Conservation (phyloP, 2,797 vertebrate genomes). For the Lagorchestes hirsutus region DNA sequence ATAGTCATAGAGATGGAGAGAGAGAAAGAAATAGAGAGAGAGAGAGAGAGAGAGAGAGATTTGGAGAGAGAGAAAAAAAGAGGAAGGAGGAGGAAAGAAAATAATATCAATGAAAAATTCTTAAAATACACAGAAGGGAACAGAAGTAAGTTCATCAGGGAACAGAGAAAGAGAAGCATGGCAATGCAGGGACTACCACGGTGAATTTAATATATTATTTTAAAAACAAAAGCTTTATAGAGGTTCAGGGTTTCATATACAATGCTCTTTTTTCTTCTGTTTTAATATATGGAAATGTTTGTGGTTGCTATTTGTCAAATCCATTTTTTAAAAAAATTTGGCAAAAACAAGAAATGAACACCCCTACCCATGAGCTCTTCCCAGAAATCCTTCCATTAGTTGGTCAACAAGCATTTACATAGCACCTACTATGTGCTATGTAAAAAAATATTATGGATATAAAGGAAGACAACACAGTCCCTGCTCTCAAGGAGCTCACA, state of each 20-base stretch:
- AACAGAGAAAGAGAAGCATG: neutral
- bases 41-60: too few relatives aligned
- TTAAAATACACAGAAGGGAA: neutral
- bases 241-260: neutral
- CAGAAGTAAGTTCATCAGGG: neutral
- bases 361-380: neutral
- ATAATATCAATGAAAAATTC: neutral
- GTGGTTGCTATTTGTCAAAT: neutral
- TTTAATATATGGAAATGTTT: neutral
- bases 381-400: neutral
- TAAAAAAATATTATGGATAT: neutral
- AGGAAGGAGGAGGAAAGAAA: neutral
- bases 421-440: neutral
- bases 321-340: neutral
- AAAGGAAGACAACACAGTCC: neutral
- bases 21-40: neutral
- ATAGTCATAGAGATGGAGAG: neutral
- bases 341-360: neutral
- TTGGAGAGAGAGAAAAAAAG: too few relatives aligned
- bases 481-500: neutral
- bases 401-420: neutral
- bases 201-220: neutral
- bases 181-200: fast-evolving
- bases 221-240: neutral
- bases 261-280: neutral